Conservation (phyloP, 2,113 vertebrate genomes). For the Oenanthe melanoleuca region DNA sequence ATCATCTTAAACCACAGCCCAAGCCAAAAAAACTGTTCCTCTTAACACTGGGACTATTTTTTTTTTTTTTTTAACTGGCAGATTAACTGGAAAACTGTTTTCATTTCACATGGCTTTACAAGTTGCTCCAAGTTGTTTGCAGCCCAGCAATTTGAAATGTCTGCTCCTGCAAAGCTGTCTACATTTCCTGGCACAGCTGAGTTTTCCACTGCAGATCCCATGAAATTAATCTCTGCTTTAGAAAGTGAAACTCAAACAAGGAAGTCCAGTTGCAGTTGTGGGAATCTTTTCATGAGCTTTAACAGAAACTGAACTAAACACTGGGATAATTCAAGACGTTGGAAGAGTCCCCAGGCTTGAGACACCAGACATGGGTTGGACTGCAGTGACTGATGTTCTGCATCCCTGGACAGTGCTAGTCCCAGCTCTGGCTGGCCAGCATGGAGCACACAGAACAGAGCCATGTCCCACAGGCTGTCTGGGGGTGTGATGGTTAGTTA, state of each 20-base stretch:
- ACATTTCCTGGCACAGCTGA: conserved; percentile 23
- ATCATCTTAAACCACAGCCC: neutral
- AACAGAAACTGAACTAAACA: neutral
- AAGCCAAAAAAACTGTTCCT: neutral
- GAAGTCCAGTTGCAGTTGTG: neutral
- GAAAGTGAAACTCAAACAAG: neutral
- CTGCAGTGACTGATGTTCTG: rapidly evolving
- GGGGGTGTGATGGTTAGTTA: neutral
- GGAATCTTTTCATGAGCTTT: neutral
- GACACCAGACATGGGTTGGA: neutral
- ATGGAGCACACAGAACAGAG: rapidly evolving
- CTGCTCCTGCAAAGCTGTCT: conserved; percentile 38
- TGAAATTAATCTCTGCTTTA: neutral
- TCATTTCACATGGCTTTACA: conserved; percentile 4
- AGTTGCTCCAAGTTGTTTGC: neutral
- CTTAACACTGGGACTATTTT: neutral
- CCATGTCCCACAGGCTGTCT: rapidly evolving
- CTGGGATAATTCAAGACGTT: neutral
- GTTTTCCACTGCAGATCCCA: neutral
- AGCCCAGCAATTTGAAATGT: conserved; percentile 16
- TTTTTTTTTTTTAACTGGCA: neutral
- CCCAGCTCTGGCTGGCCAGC: neutral
- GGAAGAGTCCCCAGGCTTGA: neutral
- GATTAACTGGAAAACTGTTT: conserved; percentile 1
- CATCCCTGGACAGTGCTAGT: neutral